Conservation (phyloP, 2,888 invertebrate genomes). For the Hydropsyche betteni region DNA sequence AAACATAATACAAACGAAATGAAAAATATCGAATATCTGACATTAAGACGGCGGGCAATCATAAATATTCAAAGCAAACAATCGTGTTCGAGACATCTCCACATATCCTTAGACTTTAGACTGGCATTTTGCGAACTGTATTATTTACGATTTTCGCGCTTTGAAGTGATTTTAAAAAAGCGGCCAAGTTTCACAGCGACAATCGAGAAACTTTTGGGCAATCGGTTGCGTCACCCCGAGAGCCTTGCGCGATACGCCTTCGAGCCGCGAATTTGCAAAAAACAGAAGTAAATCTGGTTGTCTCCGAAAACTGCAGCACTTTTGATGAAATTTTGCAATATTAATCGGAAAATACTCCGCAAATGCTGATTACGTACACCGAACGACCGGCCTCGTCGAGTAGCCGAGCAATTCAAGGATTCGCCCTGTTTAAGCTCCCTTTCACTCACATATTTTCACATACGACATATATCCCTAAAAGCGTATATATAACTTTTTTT, state of each 20-base stretch:
- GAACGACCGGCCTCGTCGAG: conserved; percentile 25
- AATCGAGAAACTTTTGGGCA: conserved; percentile 1
- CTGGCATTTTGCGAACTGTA: no score
- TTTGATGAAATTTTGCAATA: no score
- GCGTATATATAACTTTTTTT: no score
- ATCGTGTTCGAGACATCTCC: no score
- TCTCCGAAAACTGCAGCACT: no score
- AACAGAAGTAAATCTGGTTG: background rate
- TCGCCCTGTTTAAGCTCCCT: conserved; percentile 26
- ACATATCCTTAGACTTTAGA: no score
- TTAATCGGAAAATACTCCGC: no score
- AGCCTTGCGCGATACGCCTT: conserved; percentile 5
- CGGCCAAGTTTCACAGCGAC: conserved; percentile 8
- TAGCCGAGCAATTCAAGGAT: conserved; percentile 35
- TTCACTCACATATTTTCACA: conserved; percentile 28
- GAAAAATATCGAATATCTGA: no score
- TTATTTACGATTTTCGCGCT: background rate
- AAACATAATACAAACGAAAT: no score
- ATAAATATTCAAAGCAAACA: no score
- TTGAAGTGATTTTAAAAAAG: conserved; percentile 3
- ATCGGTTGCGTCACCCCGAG: conserved; percentile 5
- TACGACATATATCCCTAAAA: background rate
- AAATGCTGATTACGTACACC: background rate
- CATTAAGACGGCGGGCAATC: no score
- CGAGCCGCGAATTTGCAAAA: background rate